Evolutionary conservation across 2,113 vertebrate genomes (phyloP), one percentile per base, ranked within the genome.

Genomic region (Coptodon rendalli): DNA sequence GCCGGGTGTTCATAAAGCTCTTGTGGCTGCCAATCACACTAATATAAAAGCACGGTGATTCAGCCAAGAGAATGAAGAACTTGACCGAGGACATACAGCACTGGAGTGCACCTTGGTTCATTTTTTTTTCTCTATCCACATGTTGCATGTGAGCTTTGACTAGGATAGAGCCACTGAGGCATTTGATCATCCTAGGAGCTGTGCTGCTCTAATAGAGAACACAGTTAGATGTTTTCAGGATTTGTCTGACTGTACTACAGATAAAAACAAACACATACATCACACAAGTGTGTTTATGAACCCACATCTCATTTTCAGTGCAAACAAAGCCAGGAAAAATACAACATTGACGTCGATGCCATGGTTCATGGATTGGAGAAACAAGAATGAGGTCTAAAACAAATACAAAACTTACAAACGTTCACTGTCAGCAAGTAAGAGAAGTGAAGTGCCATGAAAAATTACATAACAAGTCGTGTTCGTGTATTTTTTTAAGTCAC

Each of bases 21-120:
- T 22, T n/a, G 84, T 82, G 90, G 83, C 94, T 93, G 93, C 87
- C 93, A 93, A 91, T 95, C 94, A 94, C 61, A 79, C 81, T n/a
- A 52, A 89, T 82, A 68, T 87, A 86, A 94, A 93, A 92, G 83
- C 85, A 79, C 17, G 12, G 50, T 29, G 86, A 92, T 92, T 91
- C 83, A 82, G 54, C 83, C 4, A 2, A 22, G 78, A 88, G 90
- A 80, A 84, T 90, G 88, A 91, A 90, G 53, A 88, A 94, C 89
- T 90, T 84, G 53, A 84, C 91, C 85, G 34, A 71, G 82, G 85
- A 89, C 92, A 79, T 86, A 76, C 40, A 81, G 88, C 9, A 31
- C 43, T 34, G 38, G 79, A 61, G 7, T 68, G 76, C 45, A 54
- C 56, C 48, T 43, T 45, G n/a, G 9, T 73, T 68, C n/a, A 24